A percentile compares a stretch with the other conserved stretches of the same genome.
phyloP scores from a whole-genome alignment of 2,888 invertebrate species.

The Aleiodes testaceus region DNA sequence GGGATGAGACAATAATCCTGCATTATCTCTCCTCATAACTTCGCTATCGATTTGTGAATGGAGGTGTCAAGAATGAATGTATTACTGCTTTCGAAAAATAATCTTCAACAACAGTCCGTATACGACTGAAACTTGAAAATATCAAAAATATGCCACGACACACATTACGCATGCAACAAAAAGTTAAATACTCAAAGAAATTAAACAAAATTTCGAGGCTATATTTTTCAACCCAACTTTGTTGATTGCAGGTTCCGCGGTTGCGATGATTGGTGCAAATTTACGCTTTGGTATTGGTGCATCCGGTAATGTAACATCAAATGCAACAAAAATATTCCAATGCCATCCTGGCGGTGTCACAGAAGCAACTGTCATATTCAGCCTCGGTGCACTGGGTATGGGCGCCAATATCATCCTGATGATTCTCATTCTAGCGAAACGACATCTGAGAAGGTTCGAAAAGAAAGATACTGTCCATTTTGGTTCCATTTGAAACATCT shows the following conservation, averaged over 20 bases:
- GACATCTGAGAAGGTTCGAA: constrained; percentile 83
- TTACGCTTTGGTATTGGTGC: constrained; percentile 81
- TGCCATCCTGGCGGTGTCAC: constrained; percentile 88
- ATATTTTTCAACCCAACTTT: neutral
- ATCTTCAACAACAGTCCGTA: too few species aligned
- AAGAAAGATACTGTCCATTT: neutral
- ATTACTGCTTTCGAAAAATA: too few species aligned
- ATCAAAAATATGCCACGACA: too few species aligned
- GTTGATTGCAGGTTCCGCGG: constrained; percentile 78
- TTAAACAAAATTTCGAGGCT: neutral
- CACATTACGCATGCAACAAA: too few species aligned
- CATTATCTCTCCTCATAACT: too few species aligned
- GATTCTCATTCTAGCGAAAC: constrained; percentile 86
- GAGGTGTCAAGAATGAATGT: too few species aligned
- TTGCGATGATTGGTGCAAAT: constrained; percentile 87
- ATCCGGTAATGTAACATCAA: constrained; percentile 79
- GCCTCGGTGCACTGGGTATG: constrained; percentile 85
- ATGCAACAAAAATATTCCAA: constrained; percentile 82
- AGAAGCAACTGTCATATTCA: constrained; percentile 85
- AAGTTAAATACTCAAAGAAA: neutral
- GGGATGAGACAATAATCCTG: too few species aligned
- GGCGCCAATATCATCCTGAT: constrained; percentile 87
- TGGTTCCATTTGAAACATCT: neutral
- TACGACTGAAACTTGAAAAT: too few species aligned
- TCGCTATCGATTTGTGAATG: too few species aligned